Conservation (phyloP, 2,888 invertebrate genomes). For the Slavum lentiscoides region DNA sequence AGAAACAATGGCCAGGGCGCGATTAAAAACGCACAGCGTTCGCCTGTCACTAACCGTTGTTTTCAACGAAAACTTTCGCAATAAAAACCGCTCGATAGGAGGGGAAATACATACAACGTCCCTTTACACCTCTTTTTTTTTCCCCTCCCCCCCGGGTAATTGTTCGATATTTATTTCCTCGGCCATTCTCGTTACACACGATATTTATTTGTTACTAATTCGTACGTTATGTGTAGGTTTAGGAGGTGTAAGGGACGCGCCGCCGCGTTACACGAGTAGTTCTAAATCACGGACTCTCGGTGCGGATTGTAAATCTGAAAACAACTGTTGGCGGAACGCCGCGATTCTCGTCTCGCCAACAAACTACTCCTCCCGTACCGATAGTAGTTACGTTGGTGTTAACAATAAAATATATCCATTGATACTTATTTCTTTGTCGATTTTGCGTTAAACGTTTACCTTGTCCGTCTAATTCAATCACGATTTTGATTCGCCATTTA, state of each 20-base stretch:
- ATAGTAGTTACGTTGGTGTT: background rate
- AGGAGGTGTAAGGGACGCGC: background rate
- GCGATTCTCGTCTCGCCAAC: too few relatives aligned
- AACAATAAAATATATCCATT: too few relatives aligned
- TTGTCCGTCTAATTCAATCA: too few relatives aligned
- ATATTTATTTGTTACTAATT: constrained; percentile 29
- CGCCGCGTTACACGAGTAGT: background rate
- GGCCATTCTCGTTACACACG: constrained; percentile 18
- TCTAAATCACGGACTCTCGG: background rate
- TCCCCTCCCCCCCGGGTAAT: background rate
- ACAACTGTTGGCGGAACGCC: background rate
- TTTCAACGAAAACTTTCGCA: constrained; percentile 49
- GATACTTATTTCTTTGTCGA: too few relatives aligned
- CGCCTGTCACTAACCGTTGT: constrained; percentile 52
- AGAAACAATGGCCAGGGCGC: constrained; percentile 40
- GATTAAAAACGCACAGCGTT: constrained; percentile 37
- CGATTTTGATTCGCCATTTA: too few relatives aligned
- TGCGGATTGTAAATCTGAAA: background rate
- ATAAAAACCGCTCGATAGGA: constrained; percentile 26
- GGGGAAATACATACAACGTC: constrained; percentile 23
- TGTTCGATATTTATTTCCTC: constrained; percentile 48
- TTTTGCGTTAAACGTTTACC: too few relatives aligned
- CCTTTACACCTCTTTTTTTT: constrained; percentile 44
- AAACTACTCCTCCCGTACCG: background rate
- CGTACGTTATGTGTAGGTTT: background rate